phyloP scores from a whole-genome alignment of 2,113 vertebrate species.

The Nibea coibor region DNA sequence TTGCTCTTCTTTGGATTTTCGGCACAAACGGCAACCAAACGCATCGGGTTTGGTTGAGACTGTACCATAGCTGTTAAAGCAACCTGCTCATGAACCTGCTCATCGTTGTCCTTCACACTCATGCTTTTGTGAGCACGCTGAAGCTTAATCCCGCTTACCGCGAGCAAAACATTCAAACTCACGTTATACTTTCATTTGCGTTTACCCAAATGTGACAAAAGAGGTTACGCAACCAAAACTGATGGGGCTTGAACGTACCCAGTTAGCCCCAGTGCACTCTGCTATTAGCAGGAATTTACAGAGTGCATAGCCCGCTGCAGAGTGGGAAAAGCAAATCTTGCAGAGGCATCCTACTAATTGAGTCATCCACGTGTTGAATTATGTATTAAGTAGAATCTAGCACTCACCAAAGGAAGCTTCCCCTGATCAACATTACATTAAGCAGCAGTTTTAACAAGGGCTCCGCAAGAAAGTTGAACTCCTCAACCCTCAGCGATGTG shows the following conservation, averaged over 20 bases:
- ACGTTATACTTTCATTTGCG: neutral
- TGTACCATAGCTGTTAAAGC: neutral
- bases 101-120: neutral
- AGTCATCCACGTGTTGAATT: conserved; percentile 76
- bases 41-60: neutral
- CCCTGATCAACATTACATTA: conserved; percentile 70
- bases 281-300: conserved; percentile 45
- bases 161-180: neutral
- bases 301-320: conserved; percentile 8
- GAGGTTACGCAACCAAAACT: conserved; percentile 3
- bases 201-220: conserved; percentile 18
- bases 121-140: neutral
- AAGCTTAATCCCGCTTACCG: neutral
- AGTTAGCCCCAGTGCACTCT: conserved; percentile 7
- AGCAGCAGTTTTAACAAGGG: conserved; percentile 32
- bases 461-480: conserved; percentile 43
- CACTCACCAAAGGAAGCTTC: conserved; percentile 57
- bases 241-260: conserved; percentile 4
- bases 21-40: neutral
- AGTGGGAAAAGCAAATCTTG: conserved; percentile 64
- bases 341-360: conserved; percentile 73
- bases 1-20: neutral
- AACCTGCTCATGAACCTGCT: too few species aligned
- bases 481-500: conserved; percentile 46
- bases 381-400: conserved; percentile 74